phyloP scores from a whole-genome alignment of 2,888 invertebrate genomes.

The Nomada hirtipes region DNA sequence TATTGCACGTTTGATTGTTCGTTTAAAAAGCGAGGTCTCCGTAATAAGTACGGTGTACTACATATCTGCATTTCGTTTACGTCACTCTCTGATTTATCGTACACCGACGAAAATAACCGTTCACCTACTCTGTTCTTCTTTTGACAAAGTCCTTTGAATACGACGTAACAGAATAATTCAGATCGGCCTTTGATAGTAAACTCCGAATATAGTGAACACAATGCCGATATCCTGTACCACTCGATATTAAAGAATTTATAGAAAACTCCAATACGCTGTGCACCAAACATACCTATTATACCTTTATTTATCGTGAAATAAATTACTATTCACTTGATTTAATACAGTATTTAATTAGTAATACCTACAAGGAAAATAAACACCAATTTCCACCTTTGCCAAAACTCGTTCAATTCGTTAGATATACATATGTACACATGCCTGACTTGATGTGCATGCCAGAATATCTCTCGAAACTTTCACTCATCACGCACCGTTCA shows the following conservation, averaged over 20 bases:
- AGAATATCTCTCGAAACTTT: neutral
- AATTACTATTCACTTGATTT: no score
- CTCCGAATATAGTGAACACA: neutral
- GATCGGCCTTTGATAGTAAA: neutral
- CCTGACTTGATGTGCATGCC: neutral
- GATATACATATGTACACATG: neutral
- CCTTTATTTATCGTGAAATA: no score
- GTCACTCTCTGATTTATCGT: conserved; percentile 35
- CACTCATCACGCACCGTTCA: neutral
- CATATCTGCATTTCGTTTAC: conserved; percentile 14
- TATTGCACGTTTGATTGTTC: neutral
- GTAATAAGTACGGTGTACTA: conserved; percentile 14
- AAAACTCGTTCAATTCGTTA: neutral
- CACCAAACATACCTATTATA: no score
- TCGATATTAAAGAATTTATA: no score
- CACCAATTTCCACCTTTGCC: no score
- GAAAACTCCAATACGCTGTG: no score
- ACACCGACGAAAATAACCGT: conserved; percentile 23
- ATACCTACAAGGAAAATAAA: neutral
- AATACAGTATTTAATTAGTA: no score
- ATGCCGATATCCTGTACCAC: no score
- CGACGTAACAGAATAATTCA: conserved; percentile 6
- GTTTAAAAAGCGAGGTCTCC: neutral
- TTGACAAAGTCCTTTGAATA: conserved; percentile 18
- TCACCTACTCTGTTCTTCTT: conserved; percentile 6